Percentiles rank a stretch among this genome's conserved stretches.
Conservation (phyloP, 2,888 invertebrate genomes). For the Dryomyza anilis region DNA sequence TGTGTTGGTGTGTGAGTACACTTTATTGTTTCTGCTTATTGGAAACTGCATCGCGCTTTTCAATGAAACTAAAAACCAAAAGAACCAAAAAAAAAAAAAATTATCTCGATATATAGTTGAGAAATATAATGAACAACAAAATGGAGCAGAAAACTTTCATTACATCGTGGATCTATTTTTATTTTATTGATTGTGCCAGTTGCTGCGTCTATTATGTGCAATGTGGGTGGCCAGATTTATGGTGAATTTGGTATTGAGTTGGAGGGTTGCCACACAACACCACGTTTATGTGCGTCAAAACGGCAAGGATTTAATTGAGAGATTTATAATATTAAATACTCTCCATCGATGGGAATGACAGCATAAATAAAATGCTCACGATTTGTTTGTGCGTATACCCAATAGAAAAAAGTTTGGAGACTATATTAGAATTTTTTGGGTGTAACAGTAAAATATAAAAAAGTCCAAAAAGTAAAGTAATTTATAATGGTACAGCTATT, state of each 20-base stretch:
- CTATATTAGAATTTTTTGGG: too few relatives aligned
- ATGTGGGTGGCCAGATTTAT: not conserved
- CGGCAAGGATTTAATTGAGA: conserved; percentile 2
- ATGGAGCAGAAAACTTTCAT: not conserved
- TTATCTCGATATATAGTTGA: too few relatives aligned
- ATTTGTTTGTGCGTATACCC: too few relatives aligned
- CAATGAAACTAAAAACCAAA: not conserved
- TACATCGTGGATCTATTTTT: not conserved
- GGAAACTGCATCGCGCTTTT: not conserved
- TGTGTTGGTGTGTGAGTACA: not conserved
- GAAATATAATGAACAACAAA: not conserved
- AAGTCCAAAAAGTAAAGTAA: too few relatives aligned
- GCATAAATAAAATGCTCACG: not conserved
- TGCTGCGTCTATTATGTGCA: not conserved
- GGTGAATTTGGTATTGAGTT: not conserved
- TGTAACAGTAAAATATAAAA: too few relatives aligned
- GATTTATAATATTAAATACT: not conserved
- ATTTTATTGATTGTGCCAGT: not conserved
- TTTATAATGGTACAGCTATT: too few relatives aligned
- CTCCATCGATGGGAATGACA: not conserved
- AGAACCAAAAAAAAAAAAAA: not conserved
- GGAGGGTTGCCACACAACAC: not conserved
- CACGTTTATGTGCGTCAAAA: not conserved
- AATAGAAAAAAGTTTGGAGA: too few relatives aligned
- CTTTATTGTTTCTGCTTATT: not conserved